A percentile compares a stretch with the other conserved stretches of the same genome.
Evolutionary conservation across 2,797 vertebrate species (phyloP).

Genomic region (Austrolebias charrua): DNA sequence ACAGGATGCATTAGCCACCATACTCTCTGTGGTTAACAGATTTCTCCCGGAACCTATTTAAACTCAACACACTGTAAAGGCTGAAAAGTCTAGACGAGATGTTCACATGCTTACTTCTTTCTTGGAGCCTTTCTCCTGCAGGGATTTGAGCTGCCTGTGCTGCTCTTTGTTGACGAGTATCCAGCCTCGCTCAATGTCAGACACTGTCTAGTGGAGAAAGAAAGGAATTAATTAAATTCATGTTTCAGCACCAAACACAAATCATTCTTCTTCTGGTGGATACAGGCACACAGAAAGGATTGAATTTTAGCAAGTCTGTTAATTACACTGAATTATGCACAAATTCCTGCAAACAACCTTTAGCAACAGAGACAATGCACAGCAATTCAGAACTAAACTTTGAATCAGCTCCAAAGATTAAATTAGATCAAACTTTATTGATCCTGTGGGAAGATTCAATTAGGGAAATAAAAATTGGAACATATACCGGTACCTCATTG

Average conservation of each 20-base stretch:
- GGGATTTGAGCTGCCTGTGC: constrained; percentile 94
- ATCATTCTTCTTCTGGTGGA: constrained; percentile 6
- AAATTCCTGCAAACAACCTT: constrained; percentile 1
- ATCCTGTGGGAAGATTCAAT: too few species aligned
- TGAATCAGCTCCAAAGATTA: constrained; percentile 7
- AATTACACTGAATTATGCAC: constrained; percentile 21
- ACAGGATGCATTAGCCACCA: constrained; percentile 20
- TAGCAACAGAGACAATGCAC: not conserved
- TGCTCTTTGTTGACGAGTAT: constrained; percentile 98
- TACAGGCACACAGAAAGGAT: constrained; percentile 7
- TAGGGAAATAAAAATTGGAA: too few species aligned
- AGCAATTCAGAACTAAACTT: not conserved
- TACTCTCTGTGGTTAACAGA: constrained; percentile 19
- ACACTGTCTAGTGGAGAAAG: constrained; percentile 84
- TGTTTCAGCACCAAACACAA: constrained; percentile 32
- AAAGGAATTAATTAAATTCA: constrained; percentile 31
- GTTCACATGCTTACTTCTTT: constrained; percentile 87
- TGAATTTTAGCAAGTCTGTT: constrained; percentile 14
- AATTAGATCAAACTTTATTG: not conserved
- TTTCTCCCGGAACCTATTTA: constrained; percentile 21
- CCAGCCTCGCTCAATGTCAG: constrained; percentile 95
- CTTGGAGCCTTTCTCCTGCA: constrained; percentile 98
- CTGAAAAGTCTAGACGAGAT: constrained; percentile 2
- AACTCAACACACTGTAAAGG: not conserved
- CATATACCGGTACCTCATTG: constrained; percentile 24